Evolutionary conservation across 2,888 invertebrate species (phyloP), one percentile per base, ranked within the genome.

Genomic region (Aporophyla nigra): DNA sequence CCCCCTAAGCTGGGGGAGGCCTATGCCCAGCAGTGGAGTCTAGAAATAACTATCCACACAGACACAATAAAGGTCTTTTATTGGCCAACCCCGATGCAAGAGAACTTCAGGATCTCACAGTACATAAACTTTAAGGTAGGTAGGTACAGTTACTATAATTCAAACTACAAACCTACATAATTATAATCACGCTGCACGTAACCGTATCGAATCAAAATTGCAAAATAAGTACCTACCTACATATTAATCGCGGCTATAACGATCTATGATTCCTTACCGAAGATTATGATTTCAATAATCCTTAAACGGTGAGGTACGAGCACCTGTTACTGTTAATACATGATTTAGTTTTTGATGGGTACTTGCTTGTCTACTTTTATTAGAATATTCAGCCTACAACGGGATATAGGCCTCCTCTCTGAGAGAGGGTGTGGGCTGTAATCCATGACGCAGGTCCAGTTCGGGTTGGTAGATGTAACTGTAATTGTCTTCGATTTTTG

Each of bases 201-300:
- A 59, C 71, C 58, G 68, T 71, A 78, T 75, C 76, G 67, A 86
- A 86, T 76, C 56, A 21, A 76, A 87, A 86, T 86, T 74, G 81
- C 79, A 78, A 80, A 84, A 85, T 82, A 81, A 84, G 73, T 71
- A 76, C 69, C 72, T 76, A 72, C 79, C 70, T 72, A 76, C 51
- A 76, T 79, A 77, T 86, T 83, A 86, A 83, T 84, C 77, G 66
- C 16, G 58, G 68, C 24, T 71, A 68, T 75, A 84, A 86, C 67
- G 67, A 84, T 85, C 86, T 74, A 76, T 74, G 79, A 82, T 69
- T 80, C 51, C 78, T 65, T 73, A 70, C 74, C 61, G 73, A 70
- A 80, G 71, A 83, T 86, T 81, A 76, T 83, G 72, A 78, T 86
- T 87, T 76, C 74, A 83, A 87, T 86, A 79, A 82, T 82, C 76